These are phyloP conservation scores for Drosophila buzzatii DNA, from an alignment of 2,888 invertebrate species.

Conservation along the genomic window DNA sequence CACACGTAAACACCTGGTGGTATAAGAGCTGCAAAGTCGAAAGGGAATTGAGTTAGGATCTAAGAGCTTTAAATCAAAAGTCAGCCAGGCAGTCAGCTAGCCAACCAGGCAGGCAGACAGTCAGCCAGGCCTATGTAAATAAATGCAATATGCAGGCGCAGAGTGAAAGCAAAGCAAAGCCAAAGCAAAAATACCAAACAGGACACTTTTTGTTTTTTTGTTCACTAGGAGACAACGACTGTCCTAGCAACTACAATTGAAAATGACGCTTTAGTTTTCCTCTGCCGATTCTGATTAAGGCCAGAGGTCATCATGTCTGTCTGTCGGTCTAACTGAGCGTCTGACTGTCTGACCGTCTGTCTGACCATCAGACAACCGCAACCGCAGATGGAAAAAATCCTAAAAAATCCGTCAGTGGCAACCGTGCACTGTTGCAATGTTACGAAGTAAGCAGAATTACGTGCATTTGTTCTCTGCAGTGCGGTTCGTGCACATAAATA, in stretches of 20 bases:
- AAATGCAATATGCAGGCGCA: slow-evolving; percentile 73
- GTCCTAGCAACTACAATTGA: slow-evolving; percentile 56
- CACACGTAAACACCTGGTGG: slow-evolving; percentile 51
- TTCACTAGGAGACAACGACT: slow-evolving; percentile 48
- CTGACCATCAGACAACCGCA: slow-evolving; percentile 60
- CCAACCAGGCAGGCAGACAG: slow-evolving; percentile 29
- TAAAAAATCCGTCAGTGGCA: slow-evolving; percentile 58
- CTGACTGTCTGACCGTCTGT: slow-evolving; percentile 29
- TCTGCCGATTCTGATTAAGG: slow-evolving; percentile 70
- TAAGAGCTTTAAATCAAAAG: slow-evolving; percentile 77
- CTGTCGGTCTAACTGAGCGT: slow-evolving; percentile 9
- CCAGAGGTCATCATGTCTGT: slow-evolving; percentile 50
- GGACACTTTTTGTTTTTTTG: slow-evolving; percentile 54
- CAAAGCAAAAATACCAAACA: slow-evolving; percentile 43
- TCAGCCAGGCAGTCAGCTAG: slow-evolving; percentile 48
- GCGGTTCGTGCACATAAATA: slow-evolving; percentile 81
- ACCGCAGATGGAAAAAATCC: slow-evolving; percentile 57
- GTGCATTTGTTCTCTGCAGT: slow-evolving; percentile 82
- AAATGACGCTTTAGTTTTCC: slow-evolving; percentile 71
- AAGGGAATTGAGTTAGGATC: slow-evolving; percentile 73
- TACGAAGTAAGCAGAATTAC: slow-evolving; percentile 80
- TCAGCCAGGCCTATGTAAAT: slow-evolving; percentile 71
- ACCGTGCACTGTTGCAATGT: slow-evolving; percentile 63
- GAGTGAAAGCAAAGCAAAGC: slow-evolving; percentile 52
- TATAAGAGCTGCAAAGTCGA: slow-evolving; percentile 60